Base-by-base conservation (phyloP, 1,140 invertebrate species). In the Mizuhopecten yessoensis region DNA sequence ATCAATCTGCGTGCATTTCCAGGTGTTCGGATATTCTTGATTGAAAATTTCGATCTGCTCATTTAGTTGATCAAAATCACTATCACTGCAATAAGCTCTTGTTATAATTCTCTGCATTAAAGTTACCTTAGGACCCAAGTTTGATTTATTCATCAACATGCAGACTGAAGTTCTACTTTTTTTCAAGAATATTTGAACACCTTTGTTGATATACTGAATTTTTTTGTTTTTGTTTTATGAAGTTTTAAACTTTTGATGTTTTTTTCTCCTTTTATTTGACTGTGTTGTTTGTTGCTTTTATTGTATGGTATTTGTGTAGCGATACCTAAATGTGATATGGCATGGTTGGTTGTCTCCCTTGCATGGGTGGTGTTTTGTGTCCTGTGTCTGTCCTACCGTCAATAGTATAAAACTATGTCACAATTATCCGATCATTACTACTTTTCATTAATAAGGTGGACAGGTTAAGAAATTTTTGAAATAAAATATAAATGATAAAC, bases 291-390 rank as follows among this genome's bases (percentile, higher is more conserved):
- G 23, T 75, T 75, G 57, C 57, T 75, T 75, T 75, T 29, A 29
- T 75, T 75, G 57, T 29, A 29, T 75, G 57, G 5, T 29, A 39
- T 39, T 75, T n/a, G 57, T 75, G 57, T 75, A 75, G 57, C 29
- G 57, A 75, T n/a, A 75, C 57, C 23, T 75, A 75, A 57, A 57
- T 5, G 57, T 75, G 57, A 75, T 75, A 75, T 75, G 57, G 57
- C 57, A 75, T 75, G 57, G n/a, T 75, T 75, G 57, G n/a, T 75
- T 75, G 57, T 75, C 57, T 75, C 57, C 57, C 57, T 29, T 75
- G 57, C 57, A 75, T 75, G 57, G n/a, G 57, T 75, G 57, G 57
- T 75, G 57, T 75, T 5, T 20, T 49, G 45, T 49, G 15, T 15
- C 45, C 45, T 23, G 36, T 39, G 36, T 49, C 17, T 75, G 23